phyloP scores from a whole-genome alignment of 2,888 invertebrate species.

The Malthinus seriepunctatus region DNA sequence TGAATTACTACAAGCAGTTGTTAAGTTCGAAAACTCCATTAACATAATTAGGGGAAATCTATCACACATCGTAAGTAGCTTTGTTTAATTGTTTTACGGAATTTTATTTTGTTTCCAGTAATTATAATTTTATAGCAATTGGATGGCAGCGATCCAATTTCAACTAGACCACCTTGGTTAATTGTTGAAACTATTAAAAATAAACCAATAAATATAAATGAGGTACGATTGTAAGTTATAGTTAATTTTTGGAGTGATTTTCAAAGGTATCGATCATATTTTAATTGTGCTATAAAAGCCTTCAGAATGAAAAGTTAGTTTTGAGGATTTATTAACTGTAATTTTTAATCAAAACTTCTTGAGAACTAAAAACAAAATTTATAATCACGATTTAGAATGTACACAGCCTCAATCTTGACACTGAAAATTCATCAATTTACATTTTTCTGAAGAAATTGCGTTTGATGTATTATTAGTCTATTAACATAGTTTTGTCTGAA shows the following conservation, averaged over 20 bases:
- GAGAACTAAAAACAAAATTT: too few relatives aligned
- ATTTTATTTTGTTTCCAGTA: slow-evolving; percentile 13
- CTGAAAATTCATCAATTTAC: too few relatives aligned
- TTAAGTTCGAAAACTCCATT: slow-evolving; percentile 59
- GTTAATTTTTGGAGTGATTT: not conserved
- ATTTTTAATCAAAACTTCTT: too few relatives aligned
- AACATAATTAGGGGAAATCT: slow-evolving; percentile 64
- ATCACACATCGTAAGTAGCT: slow-evolving; percentile 60
- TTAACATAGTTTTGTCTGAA: too few relatives aligned
- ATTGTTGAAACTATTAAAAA: slow-evolving; percentile 49
- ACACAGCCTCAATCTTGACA: too few relatives aligned
- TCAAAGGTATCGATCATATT: too few relatives aligned
- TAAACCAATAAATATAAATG: slow-evolving; percentile 41
- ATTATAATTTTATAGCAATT: slow-evolving; percentile 53
- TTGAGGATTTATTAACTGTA: too few relatives aligned
- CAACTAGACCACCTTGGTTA: slow-evolving; percentile 58
- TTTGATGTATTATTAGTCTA: too few relatives aligned
- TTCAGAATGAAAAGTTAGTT: too few relatives aligned
- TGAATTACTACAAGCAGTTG: slow-evolving; percentile 59
- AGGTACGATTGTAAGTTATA: slow-evolving; percentile 39
- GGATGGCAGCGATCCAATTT: slow-evolving; percentile 57
- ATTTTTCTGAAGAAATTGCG: too few relatives aligned
- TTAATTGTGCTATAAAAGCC: too few relatives aligned
- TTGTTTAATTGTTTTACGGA: not conserved
- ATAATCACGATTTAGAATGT: too few relatives aligned